Conservation (phyloP, 2,113 vertebrate species). For the Poeciliopsis occidentalis region DNA sequence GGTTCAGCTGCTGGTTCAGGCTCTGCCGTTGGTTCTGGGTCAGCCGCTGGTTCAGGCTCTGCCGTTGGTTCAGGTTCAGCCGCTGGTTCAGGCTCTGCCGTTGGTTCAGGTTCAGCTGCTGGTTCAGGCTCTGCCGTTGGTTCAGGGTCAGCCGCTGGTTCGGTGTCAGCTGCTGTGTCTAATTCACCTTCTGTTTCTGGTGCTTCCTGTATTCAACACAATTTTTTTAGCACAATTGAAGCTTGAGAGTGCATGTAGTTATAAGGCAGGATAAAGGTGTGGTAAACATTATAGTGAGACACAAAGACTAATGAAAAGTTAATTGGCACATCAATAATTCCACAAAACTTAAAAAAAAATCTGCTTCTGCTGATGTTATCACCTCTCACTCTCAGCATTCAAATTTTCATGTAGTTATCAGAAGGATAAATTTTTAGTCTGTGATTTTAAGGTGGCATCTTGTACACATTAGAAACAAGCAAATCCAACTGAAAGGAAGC, state of each 20-base stretch:
- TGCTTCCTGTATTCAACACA: slow-evolving; percentile 11
- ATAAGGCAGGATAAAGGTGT: neutral
- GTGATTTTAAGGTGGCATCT: neutral
- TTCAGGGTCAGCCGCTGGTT: neutral
- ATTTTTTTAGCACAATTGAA: neutral
- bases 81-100: no score
- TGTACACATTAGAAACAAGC: neutral
- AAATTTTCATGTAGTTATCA: neutral
- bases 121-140: neutral
- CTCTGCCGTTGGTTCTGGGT: neutral
- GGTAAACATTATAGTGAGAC: no score
- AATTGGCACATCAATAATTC: neutral
- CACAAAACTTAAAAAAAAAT: neutral
- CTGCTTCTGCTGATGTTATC: neutral
- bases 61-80: no score
- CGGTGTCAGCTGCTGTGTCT: neutral
- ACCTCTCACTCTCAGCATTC: neutral
- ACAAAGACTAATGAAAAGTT: neutral
- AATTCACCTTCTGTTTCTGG: neutral
- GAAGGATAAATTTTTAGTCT: neutral
- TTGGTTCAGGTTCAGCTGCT: no score
- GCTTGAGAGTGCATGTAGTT: neutral
- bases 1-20: neutral
- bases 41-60: neutral
- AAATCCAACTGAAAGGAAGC: neutral